Evolutionary conservation across 2,888 invertebrate genomes (phyloP).

Genomic region (Drosophila putrida): DNA sequence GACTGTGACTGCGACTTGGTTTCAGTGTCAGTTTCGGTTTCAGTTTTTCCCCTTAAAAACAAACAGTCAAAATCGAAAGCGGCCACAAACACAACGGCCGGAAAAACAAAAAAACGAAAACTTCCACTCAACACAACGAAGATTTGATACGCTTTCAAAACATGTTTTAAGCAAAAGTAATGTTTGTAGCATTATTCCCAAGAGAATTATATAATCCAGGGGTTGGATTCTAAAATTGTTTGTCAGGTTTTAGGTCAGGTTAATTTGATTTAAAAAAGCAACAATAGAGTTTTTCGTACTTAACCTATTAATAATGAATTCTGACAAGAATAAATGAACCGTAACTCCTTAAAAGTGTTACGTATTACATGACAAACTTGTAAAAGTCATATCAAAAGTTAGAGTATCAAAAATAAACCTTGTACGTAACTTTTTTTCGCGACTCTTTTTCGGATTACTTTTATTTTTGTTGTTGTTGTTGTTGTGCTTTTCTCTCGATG

Average conservation of each 20-base stretch:
- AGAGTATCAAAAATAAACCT: neutral
- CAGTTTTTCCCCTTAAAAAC: conserved; percentile 2
- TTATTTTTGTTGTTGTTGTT: neutral
- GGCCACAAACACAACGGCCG: neutral
- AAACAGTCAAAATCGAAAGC: conserved; percentile 7
- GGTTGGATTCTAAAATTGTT: too few species aligned
- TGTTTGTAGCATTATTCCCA: too few species aligned
- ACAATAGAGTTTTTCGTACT: too few species aligned
- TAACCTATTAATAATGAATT: too few species aligned
- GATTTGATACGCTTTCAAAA: neutral
- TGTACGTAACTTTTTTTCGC: conserved; percentile 2
- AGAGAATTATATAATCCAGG: too few species aligned
- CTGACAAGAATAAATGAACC: too few species aligned
- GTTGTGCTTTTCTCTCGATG: conserved; percentile 21
- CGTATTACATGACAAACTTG: neutral
- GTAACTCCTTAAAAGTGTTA: neutral
- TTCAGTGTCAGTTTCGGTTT: conserved; percentile 39
- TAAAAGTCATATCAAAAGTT: neutral
- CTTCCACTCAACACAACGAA: neutral
- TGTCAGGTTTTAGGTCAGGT: too few species aligned
- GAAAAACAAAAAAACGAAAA: neutral
- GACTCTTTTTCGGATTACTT: conserved; percentile 1
- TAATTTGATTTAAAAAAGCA: too few species aligned
- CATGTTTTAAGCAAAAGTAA: neutral
- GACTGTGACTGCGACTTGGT: conserved; percentile 39